Conservation (phyloP, 2,888 invertebrate species). For the Sinhomidia bicolor region DNA sequence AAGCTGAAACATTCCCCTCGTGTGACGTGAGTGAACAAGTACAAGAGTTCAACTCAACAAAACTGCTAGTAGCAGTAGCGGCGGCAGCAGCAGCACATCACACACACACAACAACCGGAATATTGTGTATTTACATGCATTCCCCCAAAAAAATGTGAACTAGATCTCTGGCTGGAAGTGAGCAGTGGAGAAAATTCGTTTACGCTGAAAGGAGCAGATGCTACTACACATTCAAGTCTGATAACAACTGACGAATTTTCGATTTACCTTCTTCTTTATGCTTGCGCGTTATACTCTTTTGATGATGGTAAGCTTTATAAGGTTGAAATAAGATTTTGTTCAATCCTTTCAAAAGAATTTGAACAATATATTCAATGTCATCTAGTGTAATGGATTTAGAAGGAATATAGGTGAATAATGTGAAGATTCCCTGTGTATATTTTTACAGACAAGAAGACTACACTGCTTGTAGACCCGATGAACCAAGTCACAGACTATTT, state of each 20-base stretch:
- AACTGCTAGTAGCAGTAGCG: too few species aligned
- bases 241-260: neutral
- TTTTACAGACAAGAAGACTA: too few species aligned
- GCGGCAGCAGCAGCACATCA: too few species aligned
- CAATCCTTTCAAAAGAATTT: neutral
- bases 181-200: neutral
- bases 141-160: neutral
- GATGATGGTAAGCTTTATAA: too few species aligned
- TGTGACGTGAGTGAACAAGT: too few species aligned
- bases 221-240: neutral
- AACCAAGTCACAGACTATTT: too few species aligned
- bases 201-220: neutral
- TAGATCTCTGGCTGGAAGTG: neutral
- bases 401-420: neutral
- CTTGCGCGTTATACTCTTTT: too few species aligned
- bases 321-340: neutral
- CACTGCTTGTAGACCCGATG: too few species aligned
- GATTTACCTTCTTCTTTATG: neutral
- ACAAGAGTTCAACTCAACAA: too few species aligned
- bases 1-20: neutral
- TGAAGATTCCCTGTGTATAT: too few species aligned
- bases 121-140: neutral
- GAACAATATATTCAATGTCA: neutral
- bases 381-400: neutral
- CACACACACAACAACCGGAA: constrained; percentile 6